phyloP scores from a whole-genome alignment of 2,797 vertebrate genomes.

The Malacoraja senta region DNA sequence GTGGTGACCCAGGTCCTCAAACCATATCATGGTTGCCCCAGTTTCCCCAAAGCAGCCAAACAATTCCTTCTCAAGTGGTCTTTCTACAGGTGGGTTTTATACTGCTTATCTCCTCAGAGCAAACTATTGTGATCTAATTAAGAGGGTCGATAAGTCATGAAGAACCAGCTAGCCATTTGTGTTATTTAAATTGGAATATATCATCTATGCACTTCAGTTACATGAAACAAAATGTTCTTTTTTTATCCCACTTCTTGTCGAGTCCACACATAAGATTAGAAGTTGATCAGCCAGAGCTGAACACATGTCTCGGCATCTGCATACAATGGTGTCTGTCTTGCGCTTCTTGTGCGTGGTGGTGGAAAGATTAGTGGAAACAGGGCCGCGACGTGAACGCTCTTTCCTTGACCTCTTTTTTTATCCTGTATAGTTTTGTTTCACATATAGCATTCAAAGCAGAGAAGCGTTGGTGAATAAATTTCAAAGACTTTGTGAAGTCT shows the following conservation, averaged over 20 bases:
- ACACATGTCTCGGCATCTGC: too few species aligned
- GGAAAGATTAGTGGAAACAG: too few species aligned
- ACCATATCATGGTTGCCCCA: conserved; percentile 72
- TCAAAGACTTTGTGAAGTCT: not conserved
- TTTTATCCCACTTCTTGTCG: too few species aligned
- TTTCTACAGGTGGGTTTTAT: conserved; percentile 74
- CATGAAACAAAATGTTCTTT: too few species aligned
- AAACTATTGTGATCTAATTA: not conserved
- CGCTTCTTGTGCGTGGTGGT: too few species aligned
- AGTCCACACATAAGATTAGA: too few species aligned
- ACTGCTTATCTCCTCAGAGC: not conserved
- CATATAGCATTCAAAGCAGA: not conserved
- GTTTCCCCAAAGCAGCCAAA: conserved; percentile 80
- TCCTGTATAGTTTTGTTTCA: not conserved
- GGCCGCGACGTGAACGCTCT: too few species aligned
- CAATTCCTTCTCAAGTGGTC: conserved; percentile 90
- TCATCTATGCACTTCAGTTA: not conserved
- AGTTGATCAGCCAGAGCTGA: too few species aligned
- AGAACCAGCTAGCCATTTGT: not conserved
- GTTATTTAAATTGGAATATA: not conserved
- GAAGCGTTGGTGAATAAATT: not conserved
- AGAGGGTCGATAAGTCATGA: not conserved
- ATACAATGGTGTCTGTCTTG: too few species aligned
- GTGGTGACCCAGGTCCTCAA: conserved; percentile 80
- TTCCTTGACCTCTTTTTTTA: not conserved